These are phyloP conservation scores for Epizoanthus scotinus DNA, from an alignment of 92 coral and sea anemone species.

Conservation along the genomic window DNA sequence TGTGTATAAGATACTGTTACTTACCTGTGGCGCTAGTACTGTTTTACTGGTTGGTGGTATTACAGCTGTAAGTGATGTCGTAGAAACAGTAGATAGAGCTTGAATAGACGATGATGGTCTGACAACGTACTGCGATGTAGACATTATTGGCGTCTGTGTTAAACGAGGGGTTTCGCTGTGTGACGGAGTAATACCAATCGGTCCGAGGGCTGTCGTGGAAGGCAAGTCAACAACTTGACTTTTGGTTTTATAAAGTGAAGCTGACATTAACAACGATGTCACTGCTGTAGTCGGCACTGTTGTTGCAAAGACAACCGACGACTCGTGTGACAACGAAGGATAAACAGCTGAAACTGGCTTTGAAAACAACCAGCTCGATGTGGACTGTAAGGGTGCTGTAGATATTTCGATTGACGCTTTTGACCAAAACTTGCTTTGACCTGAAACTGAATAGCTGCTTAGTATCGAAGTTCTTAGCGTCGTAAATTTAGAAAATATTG, in stretches of 20 bases:
- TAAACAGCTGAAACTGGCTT: background rate
- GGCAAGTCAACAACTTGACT: background rate
- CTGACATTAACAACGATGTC: background rate
- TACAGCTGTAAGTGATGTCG: constrained; percentile 6
- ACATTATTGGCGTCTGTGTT: background rate
- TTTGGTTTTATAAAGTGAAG: background rate
- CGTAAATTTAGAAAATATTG: background rate
- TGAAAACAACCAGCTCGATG: background rate
- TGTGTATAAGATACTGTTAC: background rate
- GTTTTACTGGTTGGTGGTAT: background rate
- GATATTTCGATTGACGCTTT: background rate
- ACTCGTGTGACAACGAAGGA: background rate
- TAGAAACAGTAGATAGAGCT: background rate
- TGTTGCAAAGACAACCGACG: constrained; percentile 8
- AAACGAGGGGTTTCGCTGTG: background rate
- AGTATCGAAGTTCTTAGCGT: background rate
- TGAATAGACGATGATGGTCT: background rate
- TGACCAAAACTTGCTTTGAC: background rate
- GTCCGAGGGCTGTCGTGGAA: background rate
- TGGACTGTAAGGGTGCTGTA: background rate
- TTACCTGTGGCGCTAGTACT: constrained; percentile 15
- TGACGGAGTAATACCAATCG: background rate
- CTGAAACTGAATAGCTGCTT: background rate
- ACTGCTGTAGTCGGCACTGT: background rate
- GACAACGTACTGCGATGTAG: background rate